Evolutionary conservation across 2,113 vertebrate genomes (phyloP).

Genomic region (Takifugu flavidus): DNA sequence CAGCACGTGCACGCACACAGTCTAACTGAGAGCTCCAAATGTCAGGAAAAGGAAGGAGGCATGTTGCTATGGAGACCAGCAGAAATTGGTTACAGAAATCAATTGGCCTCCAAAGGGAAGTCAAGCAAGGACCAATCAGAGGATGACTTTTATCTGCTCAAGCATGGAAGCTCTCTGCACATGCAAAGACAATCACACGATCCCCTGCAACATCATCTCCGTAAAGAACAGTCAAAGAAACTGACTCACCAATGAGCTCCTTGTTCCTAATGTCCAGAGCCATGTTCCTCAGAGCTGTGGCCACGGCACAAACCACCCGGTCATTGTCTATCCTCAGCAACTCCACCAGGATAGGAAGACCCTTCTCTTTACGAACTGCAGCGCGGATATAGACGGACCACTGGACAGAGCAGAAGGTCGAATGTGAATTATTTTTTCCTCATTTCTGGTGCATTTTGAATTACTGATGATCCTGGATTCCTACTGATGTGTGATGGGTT

Average conservation of each 20-base stretch:
- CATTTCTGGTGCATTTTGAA: too few relatives aligned
- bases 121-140: constrained; percentile 30
- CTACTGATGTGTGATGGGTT: background rate
- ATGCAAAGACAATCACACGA: background rate
- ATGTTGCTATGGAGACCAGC: constrained; percentile 71
- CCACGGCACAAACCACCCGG: constrained; percentile 97
- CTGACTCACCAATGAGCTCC: constrained; percentile 92
- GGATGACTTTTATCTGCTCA: background rate
- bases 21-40: constrained; percentile 38
- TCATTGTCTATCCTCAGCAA: constrained; percentile 97
- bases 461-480: background rate
- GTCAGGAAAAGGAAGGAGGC: constrained; percentile 35
- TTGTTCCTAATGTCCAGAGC: constrained; percentile 98
- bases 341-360: constrained; percentile 95
- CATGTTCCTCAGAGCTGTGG: constrained; percentile 97
- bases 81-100: constrained; percentile 60
- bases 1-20: constrained; percentile 2
- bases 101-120: constrained; percentile 53
- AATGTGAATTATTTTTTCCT: background rate
- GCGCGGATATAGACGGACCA: constrained; percentile 98
- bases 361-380: constrained; percentile 97
- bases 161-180: constrained; percentile 1
- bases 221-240: background rate
- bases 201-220: background rate
- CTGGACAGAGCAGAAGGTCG: constrained; percentile 55